These are phyloP conservation scores for Lepidochrysops patricia DNA, from an alignment of 2,888 invertebrate species.

Conservation along the genomic window DNA sequence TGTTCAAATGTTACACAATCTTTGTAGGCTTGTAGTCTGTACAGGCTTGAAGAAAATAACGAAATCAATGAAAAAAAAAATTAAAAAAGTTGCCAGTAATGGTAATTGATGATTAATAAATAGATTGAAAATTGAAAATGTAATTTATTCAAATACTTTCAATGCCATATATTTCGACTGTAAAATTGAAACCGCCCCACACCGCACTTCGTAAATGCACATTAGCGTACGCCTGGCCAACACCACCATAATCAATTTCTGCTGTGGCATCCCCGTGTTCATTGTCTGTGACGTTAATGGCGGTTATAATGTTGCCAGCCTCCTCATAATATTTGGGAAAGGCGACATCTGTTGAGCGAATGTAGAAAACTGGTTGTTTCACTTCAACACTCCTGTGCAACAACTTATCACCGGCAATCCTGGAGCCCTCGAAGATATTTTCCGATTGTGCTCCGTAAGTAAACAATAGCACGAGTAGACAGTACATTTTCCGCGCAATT, in stretches of 20 bases:
- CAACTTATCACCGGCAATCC: slow-evolving; percentile 25
- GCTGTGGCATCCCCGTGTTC: slow-evolving; percentile 28
- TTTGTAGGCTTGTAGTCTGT: too few species aligned
- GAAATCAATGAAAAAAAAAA: too few species aligned
- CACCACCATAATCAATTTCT: slow-evolving; percentile 36
- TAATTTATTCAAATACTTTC: slow-evolving; percentile 14
- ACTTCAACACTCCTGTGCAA: slow-evolving; percentile 31
- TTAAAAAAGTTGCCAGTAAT: too few species aligned
- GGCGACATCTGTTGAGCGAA: slow-evolving; percentile 31
- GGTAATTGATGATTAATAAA: too few species aligned
- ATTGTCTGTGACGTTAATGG: slow-evolving; percentile 30
- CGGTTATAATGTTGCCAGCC: slow-evolving; percentile 29
- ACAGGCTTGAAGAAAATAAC: too few species aligned
- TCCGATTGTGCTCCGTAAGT: slow-evolving; percentile 20
- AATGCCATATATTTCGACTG: slow-evolving; percentile 35
- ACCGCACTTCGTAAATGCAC: slow-evolving; percentile 35
- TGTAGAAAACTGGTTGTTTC: slow-evolving; percentile 29
- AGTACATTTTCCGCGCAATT: slow-evolving; percentile 12
- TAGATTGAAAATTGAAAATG: neutral
- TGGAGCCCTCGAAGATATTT: slow-evolving; percentile 28
- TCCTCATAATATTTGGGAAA: slow-evolving; percentile 36
- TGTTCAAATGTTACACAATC: too few species aligned
- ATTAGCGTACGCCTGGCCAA: slow-evolving; percentile 33
- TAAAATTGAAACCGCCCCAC: slow-evolving; percentile 37
- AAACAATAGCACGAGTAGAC: slow-evolving; percentile 17